Evolutionary conservation across 1,140 invertebrate species (phyloP), one percentile per base, ranked within the genome.

Genomic region (Drosophila punjabiensis): DNA sequence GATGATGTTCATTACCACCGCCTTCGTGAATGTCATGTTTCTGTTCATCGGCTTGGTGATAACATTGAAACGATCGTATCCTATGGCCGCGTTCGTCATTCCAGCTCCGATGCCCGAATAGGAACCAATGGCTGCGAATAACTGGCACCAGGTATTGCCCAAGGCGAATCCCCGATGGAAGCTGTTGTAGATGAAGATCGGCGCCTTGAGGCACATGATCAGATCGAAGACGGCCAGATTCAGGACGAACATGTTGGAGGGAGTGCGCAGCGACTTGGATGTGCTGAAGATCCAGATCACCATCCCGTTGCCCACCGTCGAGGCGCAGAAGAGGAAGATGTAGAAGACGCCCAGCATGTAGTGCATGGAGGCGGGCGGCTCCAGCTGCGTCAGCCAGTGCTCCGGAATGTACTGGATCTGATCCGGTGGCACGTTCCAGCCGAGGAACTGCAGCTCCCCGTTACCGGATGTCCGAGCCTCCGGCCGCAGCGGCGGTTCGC

Each of bases 221-320:
- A 98, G 97, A 92, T 98, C 98, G 75, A 96, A 96, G 39, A 98
- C 94, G 9, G 97, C 97, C 87, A 98, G 93, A 92, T 98, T 98
- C 7, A 98, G 95, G 5, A 98, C 97, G 67, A 98, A 96, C 93
- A 98, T 96, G 85, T 98, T 98, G 10, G 97, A 98, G 16, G 98
- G 97, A 2, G 97, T 98, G 78, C 97, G 94, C 56, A 98, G 93
- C 50, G 95, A 95, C 93, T 97, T 97, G 5, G 97, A 92, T 33
- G 87, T 93, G 95, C 95, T 95, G 93, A 98, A 98, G 76, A 98
- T 96, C 95, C 96, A 98, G 79, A 98, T 96, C 73, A 98, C 98
- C 20, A 98, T 94, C 35, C 97, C 97, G 93, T 98, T 98, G 71
- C 98, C 98, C 4, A 96, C 91, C 3, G 97, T 93, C 5, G 97